Conservation (phyloP, 2,797 vertebrate species). For the Tadarida brasiliensis region DNA sequence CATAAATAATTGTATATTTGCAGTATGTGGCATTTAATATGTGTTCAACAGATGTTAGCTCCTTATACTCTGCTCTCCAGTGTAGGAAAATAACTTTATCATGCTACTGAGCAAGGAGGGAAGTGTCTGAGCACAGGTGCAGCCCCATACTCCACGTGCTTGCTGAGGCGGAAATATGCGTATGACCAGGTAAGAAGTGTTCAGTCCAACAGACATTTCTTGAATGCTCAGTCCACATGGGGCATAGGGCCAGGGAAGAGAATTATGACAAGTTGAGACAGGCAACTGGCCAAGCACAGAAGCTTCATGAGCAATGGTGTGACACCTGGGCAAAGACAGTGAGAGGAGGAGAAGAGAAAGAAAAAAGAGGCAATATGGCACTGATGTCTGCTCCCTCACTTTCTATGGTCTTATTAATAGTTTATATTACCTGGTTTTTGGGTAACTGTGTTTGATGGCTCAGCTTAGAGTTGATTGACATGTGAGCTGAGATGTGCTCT, state of each 20-base stretch:
- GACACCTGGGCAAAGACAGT: background rate
- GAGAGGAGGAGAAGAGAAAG: background rate
- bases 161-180: background rate
- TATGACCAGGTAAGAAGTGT: background rate
- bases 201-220: background rate
- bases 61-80: background rate
- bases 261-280: background rate
- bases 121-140: too few relatives aligned
- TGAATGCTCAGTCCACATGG: background rate
- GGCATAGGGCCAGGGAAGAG: background rate
- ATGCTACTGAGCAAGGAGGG: background rate
- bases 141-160: fast-evolving
- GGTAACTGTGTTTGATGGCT: background rate
- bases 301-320: background rate
- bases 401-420: background rate
- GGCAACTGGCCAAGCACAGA: background rate
- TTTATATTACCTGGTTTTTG: background rate
- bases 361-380: background rate
- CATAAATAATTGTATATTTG: too few relatives aligned
- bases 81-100: background rate
- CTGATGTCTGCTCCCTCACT: too few relatives aligned
- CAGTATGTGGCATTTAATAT: background rate
- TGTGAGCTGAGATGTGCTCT: background rate
- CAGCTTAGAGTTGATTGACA: background rate
- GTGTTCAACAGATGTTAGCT: background rate